Percentiles rank a stretch among this genome's conserved stretches.
phyloP scores from a whole-genome alignment of 2,888 invertebrate genomes.

The Callyntrura sp. region DNA sequence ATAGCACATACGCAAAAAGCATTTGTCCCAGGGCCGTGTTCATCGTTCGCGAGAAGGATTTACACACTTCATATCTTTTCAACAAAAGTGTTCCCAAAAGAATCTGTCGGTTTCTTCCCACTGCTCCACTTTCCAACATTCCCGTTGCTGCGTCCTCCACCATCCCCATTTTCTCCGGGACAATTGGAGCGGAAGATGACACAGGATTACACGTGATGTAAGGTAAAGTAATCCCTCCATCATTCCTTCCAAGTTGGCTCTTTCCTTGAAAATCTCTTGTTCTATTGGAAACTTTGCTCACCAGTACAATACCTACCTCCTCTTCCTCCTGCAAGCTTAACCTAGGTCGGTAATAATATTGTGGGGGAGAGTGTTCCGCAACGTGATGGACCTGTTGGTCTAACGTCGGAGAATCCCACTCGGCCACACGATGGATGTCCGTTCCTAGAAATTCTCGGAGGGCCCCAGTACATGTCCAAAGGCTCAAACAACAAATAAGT shows the following conservation, averaged over 20 bases:
- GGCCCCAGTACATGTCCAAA: constrained; percentile 45
- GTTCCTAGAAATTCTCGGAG: constrained; percentile 22
- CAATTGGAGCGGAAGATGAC: constrained; percentile 32
- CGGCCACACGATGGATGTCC: too few relatives aligned
- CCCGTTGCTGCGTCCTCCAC: neutral
- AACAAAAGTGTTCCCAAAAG: constrained; percentile 34
- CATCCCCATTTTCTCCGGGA: neutral
- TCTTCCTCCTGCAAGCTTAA: constrained; percentile 17
- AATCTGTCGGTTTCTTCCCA: neutral
- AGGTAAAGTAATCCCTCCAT: neutral
- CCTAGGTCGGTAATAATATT: constrained; percentile 14
- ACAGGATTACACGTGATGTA: constrained; percentile 7
- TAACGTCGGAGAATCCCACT: neutral
- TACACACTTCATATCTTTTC: constrained; percentile 64
- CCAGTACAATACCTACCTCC: neutral
- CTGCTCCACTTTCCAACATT: neutral
- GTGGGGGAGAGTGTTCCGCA: too few relatives aligned
- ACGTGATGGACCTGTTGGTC: neutral
- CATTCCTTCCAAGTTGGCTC: neutral
- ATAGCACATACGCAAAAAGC: constrained; percentile 56
- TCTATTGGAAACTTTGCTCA: too few relatives aligned
- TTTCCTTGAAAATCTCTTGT: neutral
- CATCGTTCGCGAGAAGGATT: constrained; percentile 55
- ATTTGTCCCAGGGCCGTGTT: constrained; percentile 58
- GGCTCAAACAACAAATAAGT: constrained; percentile 52